Conservation (phyloP, 2,113 vertebrate genomes). For the Sylvietta virens region DNA sequence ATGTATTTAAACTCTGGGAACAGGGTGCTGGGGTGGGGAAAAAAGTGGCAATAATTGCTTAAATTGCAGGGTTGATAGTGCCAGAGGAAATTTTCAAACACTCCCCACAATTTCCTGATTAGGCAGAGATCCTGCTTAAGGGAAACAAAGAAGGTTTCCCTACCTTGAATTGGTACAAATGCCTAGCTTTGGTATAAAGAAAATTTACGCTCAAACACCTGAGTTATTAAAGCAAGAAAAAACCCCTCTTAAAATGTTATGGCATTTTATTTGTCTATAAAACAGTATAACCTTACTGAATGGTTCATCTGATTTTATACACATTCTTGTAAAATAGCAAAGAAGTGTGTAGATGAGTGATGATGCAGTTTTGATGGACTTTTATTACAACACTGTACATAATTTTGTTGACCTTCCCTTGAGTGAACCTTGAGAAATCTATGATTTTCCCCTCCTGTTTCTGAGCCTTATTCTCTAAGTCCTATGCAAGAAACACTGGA, state of each 20-base stretch:
- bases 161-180: background rate
- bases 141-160: background rate
- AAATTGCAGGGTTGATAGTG: background rate
- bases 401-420: background rate
- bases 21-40: background rate
- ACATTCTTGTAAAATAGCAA: background rate
- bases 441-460: background rate
- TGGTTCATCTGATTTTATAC: background rate
- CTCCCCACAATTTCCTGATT: background rate
- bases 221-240: background rate
- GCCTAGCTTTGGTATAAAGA: background rate
- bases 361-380: background rate
- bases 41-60: background rate
- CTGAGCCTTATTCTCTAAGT: background rate
- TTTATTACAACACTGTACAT: background rate
- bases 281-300: background rate
- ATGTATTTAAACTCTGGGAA: background rate
- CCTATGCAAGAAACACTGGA: background rate
- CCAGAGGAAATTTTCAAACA: background rate
- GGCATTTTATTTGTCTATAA: conserved; percentile 28
- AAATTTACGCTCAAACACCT: background rate
- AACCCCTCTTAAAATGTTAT: background rate
- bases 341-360: background rate
- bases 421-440: background rate
- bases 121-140: background rate